These are phyloP conservation scores for Drosophila kambysellisi DNA, from an alignment of 2,888 invertebrate species.

Conservation along the genomic window DNA sequence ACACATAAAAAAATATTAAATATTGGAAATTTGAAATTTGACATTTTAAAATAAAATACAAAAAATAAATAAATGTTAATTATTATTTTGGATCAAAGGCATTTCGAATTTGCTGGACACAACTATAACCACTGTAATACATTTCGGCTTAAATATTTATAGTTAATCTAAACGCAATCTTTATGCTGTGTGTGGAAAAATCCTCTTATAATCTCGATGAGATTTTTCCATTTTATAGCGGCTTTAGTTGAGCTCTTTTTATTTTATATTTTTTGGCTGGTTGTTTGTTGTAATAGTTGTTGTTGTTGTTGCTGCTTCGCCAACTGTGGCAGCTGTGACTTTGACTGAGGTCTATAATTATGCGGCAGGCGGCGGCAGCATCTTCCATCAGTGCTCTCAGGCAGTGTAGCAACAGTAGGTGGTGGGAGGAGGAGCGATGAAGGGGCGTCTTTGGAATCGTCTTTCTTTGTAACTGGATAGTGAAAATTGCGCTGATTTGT, in stretches of 20 bases:
- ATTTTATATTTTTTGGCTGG: constrained; percentile 19
- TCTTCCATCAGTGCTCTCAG: constrained; percentile 16
- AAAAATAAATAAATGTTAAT: background rate
- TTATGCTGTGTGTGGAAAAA: constrained; percentile 10
- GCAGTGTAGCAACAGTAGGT: background rate
- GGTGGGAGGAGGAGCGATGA: background rate
- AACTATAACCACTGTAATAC: constrained; percentile 2
- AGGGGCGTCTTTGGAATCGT: constrained; percentile 7
- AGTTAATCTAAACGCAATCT: constrained; percentile 14
- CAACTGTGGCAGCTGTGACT: constrained; percentile 32
- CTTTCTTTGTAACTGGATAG: constrained; percentile 66
- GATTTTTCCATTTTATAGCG: constrained; percentile 14
- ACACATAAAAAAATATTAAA: background rate
- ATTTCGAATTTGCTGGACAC: background rate
- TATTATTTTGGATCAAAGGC: background rate
- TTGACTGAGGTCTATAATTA: constrained; percentile 46
- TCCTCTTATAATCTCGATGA: constrained; percentile 28
- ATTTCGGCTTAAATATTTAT: constrained; percentile 8
- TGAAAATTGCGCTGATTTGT: constrained; percentile 71
- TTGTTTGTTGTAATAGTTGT: constrained; percentile 20
- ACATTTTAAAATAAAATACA: background rate
- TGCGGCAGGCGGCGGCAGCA: constrained; percentile 33
- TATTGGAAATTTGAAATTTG: background rate
- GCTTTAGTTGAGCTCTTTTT: constrained; percentile 34
- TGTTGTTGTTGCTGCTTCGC: constrained; percentile 6